Base-by-base conservation (phyloP, 1,140 invertebrate genomes). In the Wasmannia auropunctata region DNA sequence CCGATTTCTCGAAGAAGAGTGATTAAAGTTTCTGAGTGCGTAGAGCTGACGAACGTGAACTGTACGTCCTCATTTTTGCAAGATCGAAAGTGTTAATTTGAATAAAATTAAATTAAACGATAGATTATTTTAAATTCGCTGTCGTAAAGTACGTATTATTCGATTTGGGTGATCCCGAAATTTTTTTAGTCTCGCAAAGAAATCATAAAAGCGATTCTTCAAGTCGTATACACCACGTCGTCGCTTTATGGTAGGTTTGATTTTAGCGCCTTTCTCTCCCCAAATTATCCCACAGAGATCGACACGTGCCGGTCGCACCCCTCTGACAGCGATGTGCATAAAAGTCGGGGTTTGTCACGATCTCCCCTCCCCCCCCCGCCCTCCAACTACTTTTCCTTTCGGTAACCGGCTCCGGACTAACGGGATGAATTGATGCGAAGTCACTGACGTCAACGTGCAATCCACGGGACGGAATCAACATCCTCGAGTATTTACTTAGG, bases 241-340 rank as follows among this genome's bases (percentile, higher is more conserved):
- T 83, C 63, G 87, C 90, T 92, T 90, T 87, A 92, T 87, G 74
- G 84, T 91, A 93, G 89, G 86, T 86, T 87, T 84, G 86, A 88
- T 93, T 91, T 88, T 80, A 79, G 83, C 90, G 86, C 87, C 87
- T 87, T 88, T 74, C 70, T 74, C 70, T 74, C 43, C 87, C 87
- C 75, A 92, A 94, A 92, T 89, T 92, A 94, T 93, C 93, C 91
- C 93, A 94, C 92, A 93, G 92, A 93, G 92, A 94, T 92, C 90
- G 94, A 92, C 93, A 94, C 94, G 94, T 94, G 94, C 89, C 93
- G 37, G 69, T 91, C 87, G 90, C 90, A 92, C 92, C 92, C 92
- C 7, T 77, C 67, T 67, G 81, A 87, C 89, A 89, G 80, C 49
- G 87, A 54, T 62, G 46, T 54, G 69, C 81, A 70, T 63, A 76